Conservation (phyloP, 2,797 vertebrate genomes). For the Vespertilio murinus region DNA sequence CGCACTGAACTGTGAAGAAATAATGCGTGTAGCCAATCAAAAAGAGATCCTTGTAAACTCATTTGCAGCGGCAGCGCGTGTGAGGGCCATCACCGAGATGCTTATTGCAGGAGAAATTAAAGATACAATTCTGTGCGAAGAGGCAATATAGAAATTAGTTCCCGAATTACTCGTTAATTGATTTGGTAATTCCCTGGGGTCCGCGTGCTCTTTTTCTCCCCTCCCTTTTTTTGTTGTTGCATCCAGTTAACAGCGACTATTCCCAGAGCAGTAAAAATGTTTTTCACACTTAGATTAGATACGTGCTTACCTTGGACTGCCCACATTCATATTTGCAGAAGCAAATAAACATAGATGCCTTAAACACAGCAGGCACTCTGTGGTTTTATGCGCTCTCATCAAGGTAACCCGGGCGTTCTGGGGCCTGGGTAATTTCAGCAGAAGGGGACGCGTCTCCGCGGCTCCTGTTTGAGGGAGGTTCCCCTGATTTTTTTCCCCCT, state of each 20-base stretch:
- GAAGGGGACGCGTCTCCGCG: not conserved
- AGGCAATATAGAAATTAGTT: conserved; percentile 92
- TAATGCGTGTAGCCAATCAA: conserved; percentile 89
- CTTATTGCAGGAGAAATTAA: conserved; percentile 90
- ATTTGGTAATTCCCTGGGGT: conserved; percentile 94
- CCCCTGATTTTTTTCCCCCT: no score
- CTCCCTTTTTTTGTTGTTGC: conserved; percentile 83
- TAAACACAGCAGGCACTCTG: not conserved
- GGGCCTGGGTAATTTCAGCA: not conserved
- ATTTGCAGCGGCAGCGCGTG: conserved; percentile 87
- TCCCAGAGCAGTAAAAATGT: conserved; percentile 87
- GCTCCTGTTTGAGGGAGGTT: not conserved
- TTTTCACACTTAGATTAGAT: conserved; percentile 86
- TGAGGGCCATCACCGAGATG: conserved; percentile 86
- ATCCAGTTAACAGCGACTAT: conserved; percentile 88
- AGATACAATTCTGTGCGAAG: conserved; percentile 90
- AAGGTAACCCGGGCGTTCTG: fast-evolving
- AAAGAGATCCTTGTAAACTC: conserved; percentile 90
- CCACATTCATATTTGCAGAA: conserved; percentile 43
- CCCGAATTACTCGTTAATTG: conserved; percentile 95
- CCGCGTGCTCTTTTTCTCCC: conserved; percentile 80
- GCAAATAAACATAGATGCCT: conserved; percentile 56
- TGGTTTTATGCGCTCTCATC: not conserved
- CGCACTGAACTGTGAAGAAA: conserved; percentile 90
- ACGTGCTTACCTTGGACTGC: conserved; percentile 74